Base-by-base conservation (phyloP, 2,888 invertebrate species). In the Nemapogon koenigi region DNA sequence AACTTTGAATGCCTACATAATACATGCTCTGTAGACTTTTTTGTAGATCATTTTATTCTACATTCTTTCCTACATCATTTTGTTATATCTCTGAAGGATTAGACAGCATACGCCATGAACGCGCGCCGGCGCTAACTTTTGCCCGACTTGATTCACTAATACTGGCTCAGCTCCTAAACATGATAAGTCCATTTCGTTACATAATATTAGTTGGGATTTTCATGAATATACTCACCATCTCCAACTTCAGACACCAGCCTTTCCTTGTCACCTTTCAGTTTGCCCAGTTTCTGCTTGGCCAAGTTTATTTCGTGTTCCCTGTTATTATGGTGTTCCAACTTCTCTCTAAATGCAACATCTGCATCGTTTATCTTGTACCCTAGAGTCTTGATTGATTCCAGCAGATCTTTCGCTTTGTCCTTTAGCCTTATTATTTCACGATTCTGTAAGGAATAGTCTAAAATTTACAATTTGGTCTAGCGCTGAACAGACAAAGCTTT, bases 211-310 rank as follows among this genome's bases (percentile, higher is more conserved):
- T n/a, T n/a, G n/a, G n/a, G n/a, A n/a, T n/a, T n/a, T n/a, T n/a
- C n/a, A n/a, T n/a, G n/a, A n/a, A n/a, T n/a, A n/a, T n/a, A 43
- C 58, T 62, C 54, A 83, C 84, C 81, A 41, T 81, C 71, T 25
- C 81, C 83, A 39, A 70, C 66, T 42, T 68, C 71, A 39, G 72
- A 63, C 25, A 70, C 50, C 15, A 83, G 46, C 17, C 60, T 58
- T 8, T 49, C 52, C 40, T 80, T 67, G 46, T 83, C 81, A 16
- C 69, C 73, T 11, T 62, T 58, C 43, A 85, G 55, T 49, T 83
- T 84, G 33, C 76, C 73, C 43, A 83, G 59, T 42, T 81, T 80
- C 8, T 67, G 65, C 36, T 62, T 62, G 3, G 75, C 66, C 35
- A 68, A 59, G 1, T 61, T 52, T 38, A 86, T 61, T 44, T 84